Evolutionary conservation across 2,797 vertebrate species (phyloP).

Genomic region (Sylvia borin): DNA sequence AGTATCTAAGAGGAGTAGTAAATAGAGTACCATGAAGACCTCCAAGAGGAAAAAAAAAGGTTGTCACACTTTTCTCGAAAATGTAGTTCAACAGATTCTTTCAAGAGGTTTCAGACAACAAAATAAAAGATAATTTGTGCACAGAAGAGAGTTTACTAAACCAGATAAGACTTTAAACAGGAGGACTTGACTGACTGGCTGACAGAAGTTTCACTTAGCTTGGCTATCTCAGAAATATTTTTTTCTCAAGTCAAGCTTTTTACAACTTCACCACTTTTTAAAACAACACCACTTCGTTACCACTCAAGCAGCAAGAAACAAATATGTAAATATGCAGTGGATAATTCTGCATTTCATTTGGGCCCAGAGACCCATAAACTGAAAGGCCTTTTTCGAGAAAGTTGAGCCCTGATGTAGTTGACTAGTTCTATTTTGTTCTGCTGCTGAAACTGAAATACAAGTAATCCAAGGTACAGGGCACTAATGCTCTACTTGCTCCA

Average conservation of each 20-base stretch:
- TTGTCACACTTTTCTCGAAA: background rate
- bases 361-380: background rate
- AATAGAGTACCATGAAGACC: background rate
- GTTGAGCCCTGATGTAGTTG: background rate
- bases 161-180: background rate
- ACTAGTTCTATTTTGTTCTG: background rate
- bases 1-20: background rate
- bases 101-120: background rate
- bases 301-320: background rate
- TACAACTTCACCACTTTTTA: background rate
- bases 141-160: background rate
- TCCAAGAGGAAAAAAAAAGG: background rate
- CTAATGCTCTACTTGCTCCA: background rate
- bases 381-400: background rate
- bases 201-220: background rate
- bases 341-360: background rate
- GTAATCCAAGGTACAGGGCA: background rate
- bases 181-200: background rate
- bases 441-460: background rate
- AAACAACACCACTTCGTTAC: background rate
- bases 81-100: background rate
- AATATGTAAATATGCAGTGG: background rate
- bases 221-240: background rate
- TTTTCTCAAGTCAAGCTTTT: background rate
- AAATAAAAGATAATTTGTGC: background rate